Evolutionary conservation across 2,113 vertebrate genomes (phyloP), one percentile per base, ranked within the genome.

Genomic region (Cyprinodon variegatus): DNA sequence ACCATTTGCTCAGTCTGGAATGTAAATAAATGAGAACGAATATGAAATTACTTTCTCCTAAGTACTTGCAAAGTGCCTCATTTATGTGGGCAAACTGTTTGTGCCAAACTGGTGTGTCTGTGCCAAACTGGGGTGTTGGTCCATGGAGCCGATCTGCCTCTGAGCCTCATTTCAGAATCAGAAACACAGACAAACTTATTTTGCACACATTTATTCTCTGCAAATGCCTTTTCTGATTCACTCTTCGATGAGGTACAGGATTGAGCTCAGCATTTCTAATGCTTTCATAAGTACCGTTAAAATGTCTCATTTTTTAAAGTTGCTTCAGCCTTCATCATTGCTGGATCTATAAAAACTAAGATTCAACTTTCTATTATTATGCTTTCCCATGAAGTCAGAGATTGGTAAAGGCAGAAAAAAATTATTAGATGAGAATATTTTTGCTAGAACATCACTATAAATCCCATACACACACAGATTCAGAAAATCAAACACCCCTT

Each of bases 401-500:
- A 82, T 70, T 0, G 39, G 77, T 82, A 77, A 62, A 72, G 59
- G 29, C 13, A 0, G 0, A 59, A 68, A 17, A 45, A 53, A 6
- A 29, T 17, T 22, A 74, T 41, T 69, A 65, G 60, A 22, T 0
- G 66, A 62, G 13, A 72, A 76, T 70, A 1, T n/a, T 46, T 40
- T 63, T 72, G 66, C 70, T 11, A 57, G 74, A 65, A 63, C 53
- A 71, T 66, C 36, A 75, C 22, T 40, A 53, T 67, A 15, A 66
- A 77, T 20, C 60, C 64, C 65, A 70, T 39, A 46, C 68, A 82
- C 14, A 62, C 3, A 29, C 6, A 77, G 53, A 61, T 5, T 36
- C 73, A 65, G 38, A 60, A 78, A 85, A 81, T 78, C 75, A 84
- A 77, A 78, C 64, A 66, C 46, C 15, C 15, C 17, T 38, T 39